These are phyloP conservation scores for Erebia palarica DNA, from an alignment of 2,888 invertebrate genomes.

Conservation along the genomic window DNA sequence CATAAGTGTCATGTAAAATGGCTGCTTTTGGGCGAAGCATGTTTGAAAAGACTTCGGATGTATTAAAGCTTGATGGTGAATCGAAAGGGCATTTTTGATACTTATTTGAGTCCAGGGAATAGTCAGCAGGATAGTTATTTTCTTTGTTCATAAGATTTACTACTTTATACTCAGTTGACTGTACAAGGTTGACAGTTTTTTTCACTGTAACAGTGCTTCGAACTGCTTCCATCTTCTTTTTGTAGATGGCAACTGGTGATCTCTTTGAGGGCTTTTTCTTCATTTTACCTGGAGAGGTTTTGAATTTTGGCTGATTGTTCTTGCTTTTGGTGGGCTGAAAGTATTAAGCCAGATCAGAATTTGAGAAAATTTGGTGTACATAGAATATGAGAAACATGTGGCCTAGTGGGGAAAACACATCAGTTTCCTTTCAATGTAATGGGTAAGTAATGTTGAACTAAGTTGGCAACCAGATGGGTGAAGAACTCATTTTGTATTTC, in stretches of 20 bases:
- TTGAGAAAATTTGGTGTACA: background rate
- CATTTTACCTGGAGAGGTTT: constrained; percentile 70
- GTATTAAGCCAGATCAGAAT: constrained; percentile 8
- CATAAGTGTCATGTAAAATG: constrained; percentile 63
- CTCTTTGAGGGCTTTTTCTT: constrained; percentile 66
- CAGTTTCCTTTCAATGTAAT: too few species aligned
- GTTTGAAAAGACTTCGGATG: constrained; percentile 70
- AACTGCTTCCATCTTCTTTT: constrained; percentile 64
- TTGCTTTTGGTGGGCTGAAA: constrained; percentile 67
- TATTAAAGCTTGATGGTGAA: constrained; percentile 62
- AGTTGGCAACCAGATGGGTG: too few species aligned
- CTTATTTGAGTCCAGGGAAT: constrained; percentile 51
- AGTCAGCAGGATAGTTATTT: constrained; percentile 46
- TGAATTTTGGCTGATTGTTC: constrained; percentile 57
- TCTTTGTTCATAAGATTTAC: constrained; percentile 28
- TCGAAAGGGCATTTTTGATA: constrained; percentile 66
- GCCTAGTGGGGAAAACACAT: too few species aligned
- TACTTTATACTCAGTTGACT: constrained; percentile 54
- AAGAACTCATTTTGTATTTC: too few species aligned
- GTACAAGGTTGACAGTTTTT: constrained; percentile 55
- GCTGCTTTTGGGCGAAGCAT: constrained; percentile 50
- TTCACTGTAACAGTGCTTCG: constrained; percentile 60
- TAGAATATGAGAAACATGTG: too few species aligned
- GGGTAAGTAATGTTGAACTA: too few species aligned
- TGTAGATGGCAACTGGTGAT: constrained; percentile 66